Evolutionary conservation across 1,140 invertebrate genomes (phyloP).

Genomic region (Diachasmimorpha longicaudata): DNA sequence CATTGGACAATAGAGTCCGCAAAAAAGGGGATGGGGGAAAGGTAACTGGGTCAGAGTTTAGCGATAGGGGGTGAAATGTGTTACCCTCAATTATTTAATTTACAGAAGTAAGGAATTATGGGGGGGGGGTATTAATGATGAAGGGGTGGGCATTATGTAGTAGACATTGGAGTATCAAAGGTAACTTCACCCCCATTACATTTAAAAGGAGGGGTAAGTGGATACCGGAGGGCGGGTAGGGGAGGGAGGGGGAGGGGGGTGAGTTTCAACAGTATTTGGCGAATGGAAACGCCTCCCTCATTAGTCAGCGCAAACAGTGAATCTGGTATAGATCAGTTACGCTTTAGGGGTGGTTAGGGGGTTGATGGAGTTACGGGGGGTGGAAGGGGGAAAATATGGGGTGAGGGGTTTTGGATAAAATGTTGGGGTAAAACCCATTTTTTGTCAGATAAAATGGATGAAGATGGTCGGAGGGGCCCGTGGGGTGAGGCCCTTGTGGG

Average conservation of each 20-base stretch:
- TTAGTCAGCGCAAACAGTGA: background rate
- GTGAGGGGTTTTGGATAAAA: too few relatives aligned
- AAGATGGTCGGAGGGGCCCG: too few relatives aligned
- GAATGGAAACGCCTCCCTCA: background rate
- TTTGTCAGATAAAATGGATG: too few relatives aligned
- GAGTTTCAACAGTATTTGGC: background rate
- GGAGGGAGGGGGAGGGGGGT: background rate
- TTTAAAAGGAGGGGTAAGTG: background rate
- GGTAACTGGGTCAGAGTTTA: background rate
- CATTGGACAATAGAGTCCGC: background rate
- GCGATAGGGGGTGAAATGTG: background rate
- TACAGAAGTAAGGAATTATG: background rate
- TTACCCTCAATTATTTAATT: background rate
- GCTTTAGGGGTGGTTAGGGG: background rate
- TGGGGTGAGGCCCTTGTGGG: too few relatives aligned
- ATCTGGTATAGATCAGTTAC: background rate
- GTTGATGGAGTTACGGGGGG: background rate
- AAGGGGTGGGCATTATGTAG: background rate
- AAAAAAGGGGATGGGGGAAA: background rate
- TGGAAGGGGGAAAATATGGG: too few relatives aligned
- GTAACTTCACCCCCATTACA: background rate
- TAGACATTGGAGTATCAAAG: background rate
- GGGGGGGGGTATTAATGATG: background rate
- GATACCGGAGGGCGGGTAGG: background rate
- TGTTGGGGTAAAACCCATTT: too few relatives aligned